phyloP scores from a whole-genome alignment of 1,140 invertebrate species.

The Melipona quadrifasciata region DNA sequence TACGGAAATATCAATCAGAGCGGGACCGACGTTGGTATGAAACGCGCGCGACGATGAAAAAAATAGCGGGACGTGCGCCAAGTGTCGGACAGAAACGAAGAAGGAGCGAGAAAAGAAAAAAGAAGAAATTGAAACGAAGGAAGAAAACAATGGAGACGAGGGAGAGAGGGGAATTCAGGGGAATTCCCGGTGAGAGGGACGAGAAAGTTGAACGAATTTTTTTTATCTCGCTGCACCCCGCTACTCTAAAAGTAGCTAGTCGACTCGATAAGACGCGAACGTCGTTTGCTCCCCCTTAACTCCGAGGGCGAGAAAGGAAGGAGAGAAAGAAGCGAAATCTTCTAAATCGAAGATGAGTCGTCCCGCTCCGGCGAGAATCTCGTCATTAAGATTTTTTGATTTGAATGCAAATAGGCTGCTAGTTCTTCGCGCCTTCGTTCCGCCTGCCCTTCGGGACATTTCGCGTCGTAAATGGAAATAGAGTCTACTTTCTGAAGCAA shows the following conservation, averaged over 20 bases:
- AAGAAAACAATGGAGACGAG: too few species aligned
- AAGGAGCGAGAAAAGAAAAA: too few species aligned
- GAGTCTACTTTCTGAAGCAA: conserved; percentile 9
- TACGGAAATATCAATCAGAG: conserved; percentile 23
- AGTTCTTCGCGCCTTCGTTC: conserved; percentile 26
- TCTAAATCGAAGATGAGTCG: conserved; percentile 57
- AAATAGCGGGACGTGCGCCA: too few species aligned
- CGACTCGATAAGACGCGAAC: conserved; percentile 33
- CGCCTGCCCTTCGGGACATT: conserved; percentile 16
- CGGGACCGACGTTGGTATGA: not conserved
- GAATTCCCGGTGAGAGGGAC: not conserved
- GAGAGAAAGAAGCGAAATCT: conserved; percentile 40
- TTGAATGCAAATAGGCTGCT: conserved; percentile 63
- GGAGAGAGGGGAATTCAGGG: not conserved
- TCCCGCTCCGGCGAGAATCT: conserved; percentile 47
- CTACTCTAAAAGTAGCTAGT: conserved; percentile 6
- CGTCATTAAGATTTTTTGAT: conserved; percentile 64
- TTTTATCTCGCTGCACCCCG: conserved; percentile 27
- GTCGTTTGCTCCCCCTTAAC: conserved; percentile 37
- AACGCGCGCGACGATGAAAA: not conserved
- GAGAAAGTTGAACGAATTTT: conserved; percentile 46
- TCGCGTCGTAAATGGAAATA: conserved; percentile 41
- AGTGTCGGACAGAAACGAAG: not conserved
- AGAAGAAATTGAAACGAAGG: too few species aligned
- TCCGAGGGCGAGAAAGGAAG: not conserved